Conservation (phyloP, 2,888 invertebrate species). For the Acrobasis suavella region DNA sequence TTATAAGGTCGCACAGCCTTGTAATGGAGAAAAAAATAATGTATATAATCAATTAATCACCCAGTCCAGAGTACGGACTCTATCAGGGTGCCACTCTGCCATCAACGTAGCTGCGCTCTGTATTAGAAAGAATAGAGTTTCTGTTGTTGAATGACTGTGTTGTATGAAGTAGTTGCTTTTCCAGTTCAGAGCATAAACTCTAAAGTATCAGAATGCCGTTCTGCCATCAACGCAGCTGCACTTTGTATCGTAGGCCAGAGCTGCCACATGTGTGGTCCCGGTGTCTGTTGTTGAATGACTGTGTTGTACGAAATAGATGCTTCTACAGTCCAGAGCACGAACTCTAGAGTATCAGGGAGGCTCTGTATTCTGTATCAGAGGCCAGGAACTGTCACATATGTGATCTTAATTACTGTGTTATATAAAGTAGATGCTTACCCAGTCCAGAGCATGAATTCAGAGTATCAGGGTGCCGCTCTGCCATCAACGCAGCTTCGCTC, state of each 20-base stretch:
- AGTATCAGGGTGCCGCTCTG: conserved; percentile 90
- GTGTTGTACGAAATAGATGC: conserved; percentile 23
- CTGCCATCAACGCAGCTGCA: conserved; percentile 93
- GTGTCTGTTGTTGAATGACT: no score
- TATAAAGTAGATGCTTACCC: conserved; percentile 83
- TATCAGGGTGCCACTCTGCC: no score
- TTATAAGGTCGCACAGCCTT: no score
- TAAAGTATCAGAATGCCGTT: conserved; percentile 90
- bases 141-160: conserved; percentile 43
- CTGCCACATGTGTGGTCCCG: no score
- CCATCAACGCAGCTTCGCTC: conserved; percentile 95
- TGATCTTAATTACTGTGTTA: conserved; percentile 36
- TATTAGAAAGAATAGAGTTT: no score
- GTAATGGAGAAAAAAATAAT: no score
- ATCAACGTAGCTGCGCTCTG: conserved; percentile 94
- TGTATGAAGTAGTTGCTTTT: conserved; percentile 71
- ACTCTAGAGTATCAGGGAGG: conserved; percentile 93
- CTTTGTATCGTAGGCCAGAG: conserved; percentile 86
- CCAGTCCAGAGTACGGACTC: no score
- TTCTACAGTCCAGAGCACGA: conserved; percentile 97
- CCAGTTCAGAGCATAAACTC: conserved; percentile 98
- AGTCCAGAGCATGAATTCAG: conserved; percentile 97
- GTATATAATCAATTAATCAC: no score
- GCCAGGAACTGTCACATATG: no score
- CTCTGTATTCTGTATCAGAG: conserved; percentile 91